Percentiles rank a stretch among this genome's conserved stretches.
phyloP scores from a whole-genome alignment of 1,140 invertebrate genomes.

The Macrocentrus cingulum region DNA sequence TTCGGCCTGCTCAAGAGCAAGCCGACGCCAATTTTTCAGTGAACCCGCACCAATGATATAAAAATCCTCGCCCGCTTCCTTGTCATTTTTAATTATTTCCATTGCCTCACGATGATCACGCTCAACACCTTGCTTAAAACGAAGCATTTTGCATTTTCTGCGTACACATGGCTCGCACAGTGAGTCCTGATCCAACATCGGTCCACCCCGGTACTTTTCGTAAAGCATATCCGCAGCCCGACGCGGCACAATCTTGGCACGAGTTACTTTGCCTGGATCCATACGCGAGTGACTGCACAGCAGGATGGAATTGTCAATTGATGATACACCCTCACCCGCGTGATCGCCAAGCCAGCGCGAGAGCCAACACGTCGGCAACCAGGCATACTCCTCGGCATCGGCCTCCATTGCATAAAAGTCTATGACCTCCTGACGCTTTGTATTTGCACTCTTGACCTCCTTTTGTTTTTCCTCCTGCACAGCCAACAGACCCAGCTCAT shows the following conservation, averaged over 20 bases:
- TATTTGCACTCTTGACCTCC: constrained; percentile 57
- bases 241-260: constrained; percentile 50
- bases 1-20: constrained; percentile 48
- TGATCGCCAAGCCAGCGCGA: constrained; percentile 54
- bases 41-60: constrained; percentile 53
- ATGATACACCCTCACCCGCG: constrained; percentile 45
- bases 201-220: constrained; percentile 53
- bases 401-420: constrained; percentile 47
- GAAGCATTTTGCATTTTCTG: constrained; percentile 52
- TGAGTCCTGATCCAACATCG: constrained; percentile 53
- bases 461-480: constrained; percentile 56
- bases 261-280: constrained; percentile 51
- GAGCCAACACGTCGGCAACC: constrained; percentile 61
- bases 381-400: constrained; percentile 51
- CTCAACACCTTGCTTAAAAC: constrained; percentile 49
- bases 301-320: constrained; percentile 57
- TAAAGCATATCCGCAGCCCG: constrained; percentile 56
- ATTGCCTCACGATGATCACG: constrained; percentile 49
- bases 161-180: constrained; percentile 61
- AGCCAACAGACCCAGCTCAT: constrained; percentile 50
- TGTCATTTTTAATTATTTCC: constrained; percentile 44
- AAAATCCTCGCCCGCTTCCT: constrained; percentile 40
- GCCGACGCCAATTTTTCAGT: constrained; percentile 46
- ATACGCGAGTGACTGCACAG: constrained; percentile 60
- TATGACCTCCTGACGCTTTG: constrained; percentile 51